Percentiles rank a stretch among this genome's conserved stretches.
These are phyloP conservation scores for Vesta saturnalis DNA, from an alignment of 2,888 invertebrate species.

Conservation along the genomic window DNA sequence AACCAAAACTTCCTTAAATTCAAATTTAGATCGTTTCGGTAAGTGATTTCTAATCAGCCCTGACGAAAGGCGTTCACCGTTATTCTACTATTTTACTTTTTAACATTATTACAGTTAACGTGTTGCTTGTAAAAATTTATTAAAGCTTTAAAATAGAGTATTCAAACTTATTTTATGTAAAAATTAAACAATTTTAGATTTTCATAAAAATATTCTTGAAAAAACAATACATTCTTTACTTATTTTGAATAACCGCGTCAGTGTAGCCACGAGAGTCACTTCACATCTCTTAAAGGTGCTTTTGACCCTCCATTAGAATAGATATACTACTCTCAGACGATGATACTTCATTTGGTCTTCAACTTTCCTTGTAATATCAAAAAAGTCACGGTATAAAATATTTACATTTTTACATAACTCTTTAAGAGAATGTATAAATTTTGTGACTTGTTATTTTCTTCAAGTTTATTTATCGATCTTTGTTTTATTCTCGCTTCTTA, in stretches of 20 bases:
- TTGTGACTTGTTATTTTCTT: too few species aligned
- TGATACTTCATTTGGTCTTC: constrained; percentile 21
- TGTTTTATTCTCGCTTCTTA: too few species aligned
- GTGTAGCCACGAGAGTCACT: constrained; percentile 8
- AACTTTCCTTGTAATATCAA: background rate
- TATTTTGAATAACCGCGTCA: background rate
- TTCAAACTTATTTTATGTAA: background rate
- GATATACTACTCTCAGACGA: constrained; percentile 19
- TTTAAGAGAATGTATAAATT: background rate
- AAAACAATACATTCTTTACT: background rate
- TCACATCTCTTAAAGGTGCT: constrained; percentile 2
- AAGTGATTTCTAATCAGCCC: background rate
- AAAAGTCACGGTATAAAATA: constrained; percentile 19
- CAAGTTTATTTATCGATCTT: too few species aligned
- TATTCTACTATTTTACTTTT: background rate
- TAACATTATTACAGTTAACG: background rate
- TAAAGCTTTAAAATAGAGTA: background rate
- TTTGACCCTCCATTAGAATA: constrained; percentile 17
- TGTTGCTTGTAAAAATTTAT: background rate
- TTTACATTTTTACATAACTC: constrained; percentile 12
- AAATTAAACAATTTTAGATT: too few species aligned
- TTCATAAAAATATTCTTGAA: too few species aligned
- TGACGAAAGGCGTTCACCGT: background rate
- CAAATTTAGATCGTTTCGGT: constrained; percentile 1
- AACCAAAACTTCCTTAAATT: background rate